These are phyloP conservation scores for Tachypleus tridentatus DNA, from an alignment of 1,140 invertebrate species.

Conservation along the genomic window DNA sequence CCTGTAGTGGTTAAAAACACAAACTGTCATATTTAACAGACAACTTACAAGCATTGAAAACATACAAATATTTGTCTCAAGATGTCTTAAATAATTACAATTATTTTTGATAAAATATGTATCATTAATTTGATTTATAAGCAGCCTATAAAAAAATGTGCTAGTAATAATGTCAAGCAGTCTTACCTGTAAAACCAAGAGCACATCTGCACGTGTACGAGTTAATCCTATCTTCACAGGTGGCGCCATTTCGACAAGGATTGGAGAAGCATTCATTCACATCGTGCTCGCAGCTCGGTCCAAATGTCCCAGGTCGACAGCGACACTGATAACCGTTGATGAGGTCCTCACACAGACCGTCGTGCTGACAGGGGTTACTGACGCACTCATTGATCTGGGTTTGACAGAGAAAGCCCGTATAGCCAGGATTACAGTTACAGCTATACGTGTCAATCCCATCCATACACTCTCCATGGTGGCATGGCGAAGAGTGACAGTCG, in stretches of 20 bases:
- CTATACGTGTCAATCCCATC: conserved; percentile 80
- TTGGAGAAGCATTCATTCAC: conserved; percentile 73
- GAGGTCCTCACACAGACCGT: conserved; percentile 45
- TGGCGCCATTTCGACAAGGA: conserved; percentile 78
- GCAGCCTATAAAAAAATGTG: no score
- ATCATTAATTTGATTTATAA: no score
- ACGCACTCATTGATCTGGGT: conserved; percentile 75
- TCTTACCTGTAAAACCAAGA: conserved; percentile 67
- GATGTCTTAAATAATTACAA: no score
- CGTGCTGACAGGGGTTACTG: conserved; percentile 55
- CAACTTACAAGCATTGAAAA: conserved; percentile 65
- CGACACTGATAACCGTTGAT: conserved; percentile 17
- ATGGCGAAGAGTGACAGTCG: conserved; percentile 68
- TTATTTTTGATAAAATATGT: no score
- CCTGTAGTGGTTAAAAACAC: no score
- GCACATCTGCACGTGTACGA: conserved; percentile 73
- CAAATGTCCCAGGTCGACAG: conserved; percentile 61
- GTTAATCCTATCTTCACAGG: conserved; percentile 83
- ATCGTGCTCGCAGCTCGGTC: conserved; percentile 75
- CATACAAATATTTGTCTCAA: no score
- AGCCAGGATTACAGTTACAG: conserved; percentile 80
- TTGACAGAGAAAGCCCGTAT: conserved; percentile 73
- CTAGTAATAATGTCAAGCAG: conserved; percentile 13
- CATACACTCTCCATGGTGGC: conserved; percentile 74
- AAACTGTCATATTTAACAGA: no score